Percentiles rank a stretch among this genome's conserved stretches.
phyloP scores from a whole-genome alignment of 2,888 invertebrate genomes.

The Apotomis betuletana region DNA sequence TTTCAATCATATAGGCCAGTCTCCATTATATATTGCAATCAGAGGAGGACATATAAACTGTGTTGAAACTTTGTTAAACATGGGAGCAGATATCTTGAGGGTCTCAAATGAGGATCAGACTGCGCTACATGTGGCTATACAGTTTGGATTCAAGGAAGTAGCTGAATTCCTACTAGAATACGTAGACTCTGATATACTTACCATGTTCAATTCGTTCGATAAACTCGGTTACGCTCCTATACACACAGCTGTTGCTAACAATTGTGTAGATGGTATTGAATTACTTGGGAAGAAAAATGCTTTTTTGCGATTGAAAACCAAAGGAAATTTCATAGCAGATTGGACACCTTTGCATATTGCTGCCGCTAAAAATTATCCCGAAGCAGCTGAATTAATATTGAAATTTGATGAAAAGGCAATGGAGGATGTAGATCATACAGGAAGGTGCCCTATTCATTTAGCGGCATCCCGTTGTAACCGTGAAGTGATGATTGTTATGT shows the following conservation, averaged over 20 bases:
- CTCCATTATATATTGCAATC: slow-evolving; percentile 54
- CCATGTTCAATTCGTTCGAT: slow-evolving; percentile 44
- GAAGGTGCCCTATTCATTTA: slow-evolving; percentile 48
- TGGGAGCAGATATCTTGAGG: slow-evolving; percentile 51
- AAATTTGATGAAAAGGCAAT: slow-evolving; percentile 45
- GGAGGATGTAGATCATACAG: slow-evolving; percentile 44
- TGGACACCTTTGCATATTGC: slow-evolving; percentile 53
- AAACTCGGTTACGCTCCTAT: slow-evolving; percentile 54
- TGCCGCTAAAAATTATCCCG: slow-evolving; percentile 46
- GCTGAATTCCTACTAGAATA: slow-evolving; percentile 64
- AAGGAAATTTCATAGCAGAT: slow-evolving; percentile 42
- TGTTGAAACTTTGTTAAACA: slow-evolving; percentile 51
- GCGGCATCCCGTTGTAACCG: slow-evolving; percentile 70
- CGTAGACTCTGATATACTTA: slow-evolving; percentile 52
- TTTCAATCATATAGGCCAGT: slow-evolving; percentile 49
- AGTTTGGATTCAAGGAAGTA: slow-evolving; percentile 65
- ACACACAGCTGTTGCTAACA: slow-evolving; percentile 68
- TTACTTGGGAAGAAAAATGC: slow-evolving; percentile 45
- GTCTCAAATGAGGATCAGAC: slow-evolving; percentile 55
- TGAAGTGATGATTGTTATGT: slow-evolving; percentile 60
- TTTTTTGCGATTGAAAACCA: slow-evolving; percentile 46
- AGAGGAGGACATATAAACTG: slow-evolving; percentile 48
- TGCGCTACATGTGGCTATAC: slow-evolving; percentile 74
- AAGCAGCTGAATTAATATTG: slow-evolving; percentile 45
- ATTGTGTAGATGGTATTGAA: slow-evolving; percentile 52